A percentile compares a stretch with the other conserved stretches of the same genome.
These are phyloP conservation scores for Microtus pennsylvanicus DNA, from an alignment of 2,113 vertebrate genomes.

Conservation along the genomic window DNA sequence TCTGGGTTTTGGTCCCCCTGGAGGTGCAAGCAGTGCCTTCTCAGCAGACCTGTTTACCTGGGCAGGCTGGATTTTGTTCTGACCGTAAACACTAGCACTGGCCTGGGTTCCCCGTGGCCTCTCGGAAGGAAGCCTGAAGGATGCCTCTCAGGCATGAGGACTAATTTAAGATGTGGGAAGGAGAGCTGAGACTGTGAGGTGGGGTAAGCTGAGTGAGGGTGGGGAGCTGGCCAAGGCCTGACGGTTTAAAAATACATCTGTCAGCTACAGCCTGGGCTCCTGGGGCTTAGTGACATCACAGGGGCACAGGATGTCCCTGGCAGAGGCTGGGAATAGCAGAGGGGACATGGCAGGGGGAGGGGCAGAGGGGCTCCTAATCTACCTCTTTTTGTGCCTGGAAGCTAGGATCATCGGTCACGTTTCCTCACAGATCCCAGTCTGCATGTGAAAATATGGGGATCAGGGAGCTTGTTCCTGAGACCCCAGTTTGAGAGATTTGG, in stretches of 20 bases:
- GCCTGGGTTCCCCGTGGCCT: not conserved
- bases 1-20: not conserved
- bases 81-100: not conserved
- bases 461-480: not conserved
- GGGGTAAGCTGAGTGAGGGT: not conserved
- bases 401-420: not conserved
- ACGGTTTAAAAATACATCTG: slow-evolving; percentile 79
- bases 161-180: not conserved
- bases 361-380: not conserved
- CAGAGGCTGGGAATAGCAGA: slow-evolving; percentile 64
- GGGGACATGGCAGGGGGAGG: not conserved
- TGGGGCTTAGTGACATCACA: slow-evolving; percentile 56
- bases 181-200: not conserved
- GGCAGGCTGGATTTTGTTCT: not conserved
- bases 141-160: not conserved
- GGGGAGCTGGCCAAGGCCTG: slow-evolving; percentile 37
- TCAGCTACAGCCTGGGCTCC: not conserved
- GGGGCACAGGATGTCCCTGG: slow-evolving; percentile 80
- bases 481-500: not conserved
- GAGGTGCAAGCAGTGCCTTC: not conserved
- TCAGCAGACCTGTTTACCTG: not conserved
- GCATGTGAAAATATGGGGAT: not conserved
- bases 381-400: not conserved
- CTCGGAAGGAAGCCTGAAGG: not conserved
- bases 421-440: not conserved